Percentiles rank a stretch among this genome's conserved stretches.
phyloP scores from a whole-genome alignment of 2,888 invertebrate species.

The Aplocera efformata region DNA sequence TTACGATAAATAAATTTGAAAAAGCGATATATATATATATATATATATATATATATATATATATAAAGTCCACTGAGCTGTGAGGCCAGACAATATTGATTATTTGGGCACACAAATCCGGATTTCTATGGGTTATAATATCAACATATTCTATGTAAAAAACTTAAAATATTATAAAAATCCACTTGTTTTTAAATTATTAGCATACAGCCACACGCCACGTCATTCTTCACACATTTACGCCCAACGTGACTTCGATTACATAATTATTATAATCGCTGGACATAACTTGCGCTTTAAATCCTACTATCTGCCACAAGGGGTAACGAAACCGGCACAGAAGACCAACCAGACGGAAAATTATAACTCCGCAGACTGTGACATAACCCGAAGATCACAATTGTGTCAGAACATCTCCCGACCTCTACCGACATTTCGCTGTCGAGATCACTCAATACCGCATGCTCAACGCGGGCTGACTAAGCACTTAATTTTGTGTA shows the following conservation, averaged over 20 bases:
- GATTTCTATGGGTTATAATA: neutral
- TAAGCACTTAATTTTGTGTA: conserved; percentile 30
- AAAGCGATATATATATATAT: too few relatives aligned
- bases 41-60: too few relatives aligned
- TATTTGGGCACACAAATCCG: conserved; percentile 5
- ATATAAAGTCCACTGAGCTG: too few relatives aligned
- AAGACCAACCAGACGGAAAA: conserved; percentile 63
- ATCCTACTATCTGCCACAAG: conserved; percentile 44
- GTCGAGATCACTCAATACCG: conserved; percentile 48
- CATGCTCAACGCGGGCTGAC: conserved; percentile 44
- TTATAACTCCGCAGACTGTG: conserved; percentile 50
- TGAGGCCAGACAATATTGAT: too few relatives aligned
- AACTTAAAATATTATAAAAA: too few relatives aligned
- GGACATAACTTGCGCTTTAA: conserved; percentile 27
- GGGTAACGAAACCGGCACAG: conserved; percentile 41
- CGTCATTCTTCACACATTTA: conserved; percentile 18
- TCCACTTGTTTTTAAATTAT: conserved; percentile 5
- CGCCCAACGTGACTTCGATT: conserved; percentile 28
- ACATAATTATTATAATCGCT: conserved; percentile 33
- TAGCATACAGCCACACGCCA: conserved; percentile 16
- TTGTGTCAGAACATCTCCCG: conserved; percentile 51
- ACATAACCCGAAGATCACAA: conserved; percentile 53
- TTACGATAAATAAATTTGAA: too few relatives aligned
- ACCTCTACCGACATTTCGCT: conserved; percentile 49
- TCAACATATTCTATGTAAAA: too few relatives aligned